Base-by-base conservation (phyloP, 2,888 invertebrate species). In the Tuta absoluta region DNA sequence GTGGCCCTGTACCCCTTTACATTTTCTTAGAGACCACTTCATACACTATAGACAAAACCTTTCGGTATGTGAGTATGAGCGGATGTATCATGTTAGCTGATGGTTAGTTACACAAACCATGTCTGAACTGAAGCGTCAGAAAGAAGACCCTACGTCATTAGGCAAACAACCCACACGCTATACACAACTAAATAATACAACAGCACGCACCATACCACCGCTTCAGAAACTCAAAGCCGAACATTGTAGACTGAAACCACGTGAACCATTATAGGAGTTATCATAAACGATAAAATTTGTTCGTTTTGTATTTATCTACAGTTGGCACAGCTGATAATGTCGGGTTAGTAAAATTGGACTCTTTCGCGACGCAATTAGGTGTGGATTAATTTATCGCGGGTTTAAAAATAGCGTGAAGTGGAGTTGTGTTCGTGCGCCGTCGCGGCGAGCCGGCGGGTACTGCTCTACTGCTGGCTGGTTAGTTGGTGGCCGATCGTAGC, bases 151-250 rank as follows among this genome's bases (percentile, higher is more conserved):
- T n/a, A 67, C 64, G 56, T 68, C 73, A 73, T 75, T 58, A 68
- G 17, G 45, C 51, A 23, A 45, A 61, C 63, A 67, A 63, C 33
- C 33, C 33, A 33, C 33, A 33, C 33, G 33, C 4, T 33, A 33
- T 33, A 28, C 21, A 63, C 23, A 56, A 33, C 38, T 59, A 28
- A 37, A 24, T 21, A 62, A 12, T 51, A 51, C 23, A 21, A n/a
- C 63, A 78, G 85, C 88, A 86, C 89, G 74, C 82, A 91, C 91
- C 89, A 75, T 91, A 89, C 89, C 87, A 90, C 69, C 89, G 88
- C 71, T 89, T 90, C 75, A 90, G 77, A 76, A 91, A 90, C 74
- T 90, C 90, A 79, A 90, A 88, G 84, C 81, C 84, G 76, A 90
- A 91, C 91, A 91, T 91, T 82, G 71, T 89, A 72, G 38, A 71